Conservation (phyloP, 2,113 vertebrate species). For the Ophthalmolycus amberensis region DNA sequence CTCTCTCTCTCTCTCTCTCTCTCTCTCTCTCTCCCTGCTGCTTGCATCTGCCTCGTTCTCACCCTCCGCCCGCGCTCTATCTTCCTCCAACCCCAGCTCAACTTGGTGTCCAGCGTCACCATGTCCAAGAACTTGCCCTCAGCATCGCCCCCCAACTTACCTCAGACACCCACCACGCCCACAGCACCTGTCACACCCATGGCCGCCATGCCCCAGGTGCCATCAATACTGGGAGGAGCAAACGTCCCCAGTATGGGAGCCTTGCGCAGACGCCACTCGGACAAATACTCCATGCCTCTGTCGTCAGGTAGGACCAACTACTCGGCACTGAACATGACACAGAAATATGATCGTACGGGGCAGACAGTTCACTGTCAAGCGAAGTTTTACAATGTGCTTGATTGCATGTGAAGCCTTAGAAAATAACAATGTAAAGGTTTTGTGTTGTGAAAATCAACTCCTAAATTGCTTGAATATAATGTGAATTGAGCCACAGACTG, state of each 20-base stretch:
- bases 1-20: conserved; percentile 27
- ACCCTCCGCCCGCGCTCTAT: conserved; percentile 19
- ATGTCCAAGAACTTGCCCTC: conserved; percentile 99
- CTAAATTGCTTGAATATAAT: conserved; percentile 7
- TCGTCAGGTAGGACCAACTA: conserved; percentile 93
- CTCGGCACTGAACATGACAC: conserved; percentile 47
- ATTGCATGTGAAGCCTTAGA: not conserved
- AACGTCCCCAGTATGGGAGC: conserved; percentile 98
- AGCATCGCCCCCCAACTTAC: conserved; percentile 96
- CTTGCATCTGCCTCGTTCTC: conserved; percentile 70
- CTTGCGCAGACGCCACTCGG: conserved; percentile 98
- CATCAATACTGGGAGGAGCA: conserved; percentile 96
- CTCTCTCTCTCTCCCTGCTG: not conserved
- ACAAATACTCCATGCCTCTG: conserved; percentile 99
- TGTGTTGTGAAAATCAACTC: not conserved
- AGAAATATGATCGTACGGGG: not conserved
- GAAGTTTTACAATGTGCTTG: not conserved
- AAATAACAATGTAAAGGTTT: not conserved
- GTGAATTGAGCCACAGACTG: not conserved
- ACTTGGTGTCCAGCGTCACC: conserved; percentile 99
- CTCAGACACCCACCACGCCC: conserved; percentile 99
- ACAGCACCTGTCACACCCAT: conserved; percentile 97
- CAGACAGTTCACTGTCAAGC: not conserved
- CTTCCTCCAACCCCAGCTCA: conserved; percentile 85
- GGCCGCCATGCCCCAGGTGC: conserved; percentile 98